These are phyloP conservation scores for Scylla paramamosain DNA, from an alignment of 1,140 invertebrate genomes.

Conservation along the genomic window DNA sequence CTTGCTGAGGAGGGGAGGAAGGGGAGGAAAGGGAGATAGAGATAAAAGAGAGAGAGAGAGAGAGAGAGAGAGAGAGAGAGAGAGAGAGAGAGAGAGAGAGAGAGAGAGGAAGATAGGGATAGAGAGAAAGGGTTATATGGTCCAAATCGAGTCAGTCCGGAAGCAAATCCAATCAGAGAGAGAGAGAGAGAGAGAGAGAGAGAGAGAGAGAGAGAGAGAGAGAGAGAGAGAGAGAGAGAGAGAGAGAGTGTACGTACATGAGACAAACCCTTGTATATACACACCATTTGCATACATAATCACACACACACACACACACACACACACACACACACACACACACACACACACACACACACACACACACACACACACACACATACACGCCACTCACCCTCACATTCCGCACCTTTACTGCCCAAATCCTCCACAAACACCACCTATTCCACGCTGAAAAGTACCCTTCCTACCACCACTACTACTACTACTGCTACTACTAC, in stretches of 20 bases:
- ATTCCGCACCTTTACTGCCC: neutral
- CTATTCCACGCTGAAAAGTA: no score
- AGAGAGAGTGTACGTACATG: no score
- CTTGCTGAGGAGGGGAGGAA: no score
- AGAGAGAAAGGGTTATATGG: neutral
- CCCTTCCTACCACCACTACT: no score
- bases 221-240: no score
- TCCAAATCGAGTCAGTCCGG: neutral
- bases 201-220: no score
- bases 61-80: neutral
- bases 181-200: no score
- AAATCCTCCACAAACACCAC: no score
- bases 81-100: neutral
- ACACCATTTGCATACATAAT: neutral
- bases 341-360: neutral
- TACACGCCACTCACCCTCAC: neutral
- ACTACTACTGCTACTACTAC: neutral
- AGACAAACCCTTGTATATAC: neutral
- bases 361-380: neutral
- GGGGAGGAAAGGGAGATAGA: neutral
- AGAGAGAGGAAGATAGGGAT: neutral
- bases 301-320: constrained; percentile 7
- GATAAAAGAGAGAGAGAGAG: neutral
- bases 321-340: neutral
- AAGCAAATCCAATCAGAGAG: no score